phyloP scores from a whole-genome alignment of 2,888 invertebrate genomes.

The Mesoligia furuncula region DNA sequence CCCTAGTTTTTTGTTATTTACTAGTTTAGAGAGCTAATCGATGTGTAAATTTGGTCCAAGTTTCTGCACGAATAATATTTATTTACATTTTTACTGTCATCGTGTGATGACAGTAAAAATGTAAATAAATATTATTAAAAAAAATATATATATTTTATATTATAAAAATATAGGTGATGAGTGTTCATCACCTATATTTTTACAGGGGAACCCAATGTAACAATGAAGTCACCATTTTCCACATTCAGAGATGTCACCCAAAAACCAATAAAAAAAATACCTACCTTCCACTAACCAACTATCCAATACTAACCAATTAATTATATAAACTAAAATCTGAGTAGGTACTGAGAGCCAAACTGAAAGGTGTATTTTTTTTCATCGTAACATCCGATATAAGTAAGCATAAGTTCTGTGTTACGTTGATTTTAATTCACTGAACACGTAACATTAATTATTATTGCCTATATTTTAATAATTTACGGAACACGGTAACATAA shows the following conservation, averaged over 20 bases:
- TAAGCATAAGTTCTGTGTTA: not conserved
- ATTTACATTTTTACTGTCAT: not conserved
- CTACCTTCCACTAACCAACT: not conserved
- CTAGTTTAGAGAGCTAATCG: not conserved
- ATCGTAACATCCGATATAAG: not conserved
- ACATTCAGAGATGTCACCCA: not conserved
- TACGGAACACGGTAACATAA: too few species aligned
- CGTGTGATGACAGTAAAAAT: too few species aligned
- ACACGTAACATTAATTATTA: not conserved
- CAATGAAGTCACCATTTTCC: not conserved
- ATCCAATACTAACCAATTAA: not conserved
- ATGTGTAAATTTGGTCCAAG: not conserved
- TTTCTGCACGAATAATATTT: not conserved
- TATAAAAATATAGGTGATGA: too few species aligned
- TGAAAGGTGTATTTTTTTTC: not conserved
- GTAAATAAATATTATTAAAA: too few species aligned
- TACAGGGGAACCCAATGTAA: not conserved
- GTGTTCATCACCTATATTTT: not conserved
- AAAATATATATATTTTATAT: too few species aligned
- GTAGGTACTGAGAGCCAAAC: not conserved
- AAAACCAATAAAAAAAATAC: not conserved
- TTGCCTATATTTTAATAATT: too few species aligned
- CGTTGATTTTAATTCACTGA: not conserved
- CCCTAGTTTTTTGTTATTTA: conserved; percentile 1
- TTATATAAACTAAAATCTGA: not conserved